Evolutionary conservation across 2,797 vertebrate species (phyloP), one percentile per base, ranked within the genome.

Genomic region (Ispidina lecontei): DNA sequence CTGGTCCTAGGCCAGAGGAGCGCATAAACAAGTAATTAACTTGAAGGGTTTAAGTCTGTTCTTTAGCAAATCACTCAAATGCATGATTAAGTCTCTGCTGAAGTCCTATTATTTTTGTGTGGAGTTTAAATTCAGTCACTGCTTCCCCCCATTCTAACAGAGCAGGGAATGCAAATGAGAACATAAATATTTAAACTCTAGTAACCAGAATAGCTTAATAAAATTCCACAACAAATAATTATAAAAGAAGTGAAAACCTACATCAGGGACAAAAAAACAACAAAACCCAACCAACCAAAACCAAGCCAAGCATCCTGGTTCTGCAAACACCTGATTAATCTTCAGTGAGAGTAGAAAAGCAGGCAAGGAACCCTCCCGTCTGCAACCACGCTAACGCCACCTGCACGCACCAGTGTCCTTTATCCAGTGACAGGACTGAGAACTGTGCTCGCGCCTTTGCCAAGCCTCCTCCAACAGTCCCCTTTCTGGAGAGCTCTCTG

Each of bases 141-240:
- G 67, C 43, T 79, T 21, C 33, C 15, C 31, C 33, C 44, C 65
- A 20, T 65, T 89, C 81, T 52, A 90, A 75, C 72, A 89, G 87
- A 90, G 58, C 52, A 85, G n/a, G 26, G 5, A 12, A 87, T 46
- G 25, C 73, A 94, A 90, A 73, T n/a, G n/a, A 81, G 91, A 87
- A 67, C 43, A 62, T 31, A 91, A 95, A 88, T 76, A 87, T 22
- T 58, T 93, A 70, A 71, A 74, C 73, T 70, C 71, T 78, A 85
- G 76, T 58, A 68, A 96, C 46, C 54, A 78, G 69, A 82, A 90
- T 2, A 93, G 35, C 55, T 79, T 89, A 64, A 85, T 14, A 72
- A 89, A 88, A 78, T 78, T 86, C 33, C 49, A 62, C 28, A 87
- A 84, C 18, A 86, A 87, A 88, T 77, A 73, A 84, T 76, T 69